Conservation (phyloP, 2,888 invertebrate species). For the Tupiocoris notatus region DNA sequence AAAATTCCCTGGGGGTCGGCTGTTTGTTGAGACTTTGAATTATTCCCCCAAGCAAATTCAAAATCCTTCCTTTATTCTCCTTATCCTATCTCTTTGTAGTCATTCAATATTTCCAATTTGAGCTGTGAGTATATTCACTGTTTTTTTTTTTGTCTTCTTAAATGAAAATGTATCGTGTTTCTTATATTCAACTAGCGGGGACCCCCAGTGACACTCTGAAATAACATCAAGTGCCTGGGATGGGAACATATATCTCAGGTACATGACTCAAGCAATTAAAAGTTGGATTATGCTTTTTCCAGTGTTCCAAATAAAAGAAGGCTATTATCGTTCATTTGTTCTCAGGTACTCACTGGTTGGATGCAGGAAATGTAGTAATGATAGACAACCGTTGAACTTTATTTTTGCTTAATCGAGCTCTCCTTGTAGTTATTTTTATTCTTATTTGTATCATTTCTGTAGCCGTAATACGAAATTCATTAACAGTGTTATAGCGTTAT, state of each 20-base stretch:
- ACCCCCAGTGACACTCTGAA: slow-evolving; percentile 40
- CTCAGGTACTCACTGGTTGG: slow-evolving; percentile 42
- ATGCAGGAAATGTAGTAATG: slow-evolving; percentile 37
- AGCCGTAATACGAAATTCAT: background rate
- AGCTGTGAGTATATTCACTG: slow-evolving; percentile 2
- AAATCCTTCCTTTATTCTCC: background rate
- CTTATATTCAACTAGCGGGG: slow-evolving; percentile 41
- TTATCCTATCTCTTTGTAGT: background rate
- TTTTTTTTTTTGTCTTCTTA: slow-evolving; percentile 2
- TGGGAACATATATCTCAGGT: slow-evolving; percentile 40
- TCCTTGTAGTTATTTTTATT: background rate
- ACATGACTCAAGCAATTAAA: slow-evolving; percentile 26
- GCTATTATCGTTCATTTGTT: slow-evolving; percentile 38
- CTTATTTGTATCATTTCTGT: background rate
- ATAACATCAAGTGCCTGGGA: slow-evolving; percentile 38
- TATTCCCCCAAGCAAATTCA: too few species aligned
- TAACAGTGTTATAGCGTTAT: too few species aligned
- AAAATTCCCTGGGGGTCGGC: too few species aligned
- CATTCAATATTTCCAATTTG: background rate
- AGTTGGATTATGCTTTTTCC: slow-evolving; percentile 10
- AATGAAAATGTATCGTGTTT: background rate
- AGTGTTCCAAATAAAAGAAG: slow-evolving; percentile 7
- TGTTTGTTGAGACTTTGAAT: too few species aligned
- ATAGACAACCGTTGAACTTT: background rate
- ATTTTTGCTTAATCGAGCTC: background rate